Conservation (phyloP, 2,113 vertebrate species). For the Melanocharis versteri region DNA sequence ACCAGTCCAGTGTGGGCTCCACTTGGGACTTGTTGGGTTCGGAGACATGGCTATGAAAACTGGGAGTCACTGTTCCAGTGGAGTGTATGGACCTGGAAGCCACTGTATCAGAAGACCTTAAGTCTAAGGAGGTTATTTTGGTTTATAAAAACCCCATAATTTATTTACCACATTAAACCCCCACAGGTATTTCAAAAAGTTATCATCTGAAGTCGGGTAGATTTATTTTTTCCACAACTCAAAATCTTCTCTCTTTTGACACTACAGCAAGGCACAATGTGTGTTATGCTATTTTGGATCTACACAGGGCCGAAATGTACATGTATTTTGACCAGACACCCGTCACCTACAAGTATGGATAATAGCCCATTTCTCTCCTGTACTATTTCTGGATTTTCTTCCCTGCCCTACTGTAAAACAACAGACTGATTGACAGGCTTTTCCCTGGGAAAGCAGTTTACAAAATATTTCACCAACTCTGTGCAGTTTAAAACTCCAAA, state of each 20-base stretch:
- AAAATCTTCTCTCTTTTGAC: not conserved
- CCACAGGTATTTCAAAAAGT: not conserved
- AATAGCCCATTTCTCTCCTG: not conserved
- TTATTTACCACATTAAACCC: not conserved
- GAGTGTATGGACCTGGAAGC: not conserved
- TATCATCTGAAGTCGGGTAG: not conserved
- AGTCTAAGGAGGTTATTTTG: not conserved
- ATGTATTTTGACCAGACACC: not conserved
- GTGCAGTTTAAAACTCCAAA: not conserved
- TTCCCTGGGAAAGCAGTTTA: not conserved
- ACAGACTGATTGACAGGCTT: not conserved
- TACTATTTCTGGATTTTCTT: not conserved
- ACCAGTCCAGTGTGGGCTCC: not conserved
- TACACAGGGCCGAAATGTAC: not conserved
- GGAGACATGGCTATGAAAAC: not conserved
- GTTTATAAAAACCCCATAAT: rapidly evolving
- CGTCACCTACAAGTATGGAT: not conserved
- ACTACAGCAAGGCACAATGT: not conserved
- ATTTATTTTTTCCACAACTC: not conserved
- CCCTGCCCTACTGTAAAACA: not conserved
- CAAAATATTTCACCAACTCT: not conserved
- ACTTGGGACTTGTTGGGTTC: not conserved
- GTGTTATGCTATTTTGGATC: not conserved
- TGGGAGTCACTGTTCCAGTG: not conserved
- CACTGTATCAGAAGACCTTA: not conserved